A percentile compares a stretch with the other conserved stretches of the same genome.
These are phyloP conservation scores for Clarias laeviceps DNA, from an alignment of 2,797 vertebrate species.

Conservation along the genomic window DNA sequence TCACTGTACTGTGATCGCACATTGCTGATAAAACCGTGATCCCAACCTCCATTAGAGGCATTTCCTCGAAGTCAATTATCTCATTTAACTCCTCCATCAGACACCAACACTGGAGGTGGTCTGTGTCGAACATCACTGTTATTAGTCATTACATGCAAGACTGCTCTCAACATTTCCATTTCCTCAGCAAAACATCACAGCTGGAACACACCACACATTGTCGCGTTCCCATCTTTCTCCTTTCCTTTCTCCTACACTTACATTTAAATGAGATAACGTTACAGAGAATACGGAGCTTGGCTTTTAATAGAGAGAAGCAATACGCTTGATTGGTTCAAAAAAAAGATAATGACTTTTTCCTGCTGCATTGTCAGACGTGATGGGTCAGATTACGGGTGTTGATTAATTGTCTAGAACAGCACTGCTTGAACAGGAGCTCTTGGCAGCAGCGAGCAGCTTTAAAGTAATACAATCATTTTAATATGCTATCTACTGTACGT, in stretches of 20 bases:
- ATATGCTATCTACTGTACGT: neutral
- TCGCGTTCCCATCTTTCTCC: neutral
- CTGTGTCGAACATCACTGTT: constrained; percentile 26
- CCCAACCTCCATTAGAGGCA: neutral
- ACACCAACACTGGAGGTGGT: constrained; percentile 15
- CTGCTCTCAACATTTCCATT: constrained; percentile 19
- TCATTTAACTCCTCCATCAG: constrained; percentile 24
- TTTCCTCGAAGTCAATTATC: constrained; percentile 31
- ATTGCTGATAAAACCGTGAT: neutral
- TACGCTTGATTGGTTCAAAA: neutral
- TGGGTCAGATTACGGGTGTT: neutral
- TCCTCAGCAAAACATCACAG: constrained; percentile 19
- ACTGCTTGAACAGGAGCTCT: neutral
- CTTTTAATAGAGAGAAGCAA: neutral
- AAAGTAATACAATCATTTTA: neutral
- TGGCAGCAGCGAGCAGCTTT: neutral
- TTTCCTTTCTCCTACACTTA: neutral
- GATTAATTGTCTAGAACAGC: neutral
- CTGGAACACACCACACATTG: constrained; percentile 10
- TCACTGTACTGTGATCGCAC: neutral
- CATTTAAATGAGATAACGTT: neutral
- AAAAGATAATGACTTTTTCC: neutral
- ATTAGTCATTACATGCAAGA: constrained; percentile 39
- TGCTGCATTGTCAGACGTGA: neutral
- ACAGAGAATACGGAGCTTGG: neutral